These are phyloP conservation scores for Phaonia tiefii DNA, from an alignment of 2,888 invertebrate genomes.

Conservation along the genomic window DNA sequence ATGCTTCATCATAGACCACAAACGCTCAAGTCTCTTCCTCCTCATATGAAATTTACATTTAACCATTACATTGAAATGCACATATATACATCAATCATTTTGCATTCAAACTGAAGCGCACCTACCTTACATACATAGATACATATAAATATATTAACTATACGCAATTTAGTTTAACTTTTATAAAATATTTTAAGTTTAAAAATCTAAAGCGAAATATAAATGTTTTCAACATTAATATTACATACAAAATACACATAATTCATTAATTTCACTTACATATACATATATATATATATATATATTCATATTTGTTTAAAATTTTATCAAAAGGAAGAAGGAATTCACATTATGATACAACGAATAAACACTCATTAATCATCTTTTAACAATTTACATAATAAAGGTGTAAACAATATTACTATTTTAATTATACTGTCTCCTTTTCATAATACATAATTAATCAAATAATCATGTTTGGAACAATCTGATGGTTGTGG, in stretches of 20 bases:
- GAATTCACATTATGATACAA: constrained; percentile 27
- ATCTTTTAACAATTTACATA: constrained; percentile 34
- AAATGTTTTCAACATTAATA: constrained; percentile 45
- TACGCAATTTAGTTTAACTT: constrained; percentile 51
- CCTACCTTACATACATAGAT: constrained; percentile 15
- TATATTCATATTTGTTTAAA: constrained; percentile 36
- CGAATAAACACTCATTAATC: constrained; percentile 22
- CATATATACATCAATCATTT: constrained; percentile 10
- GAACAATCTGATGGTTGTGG: constrained; percentile 27
- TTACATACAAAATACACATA: constrained; percentile 44
- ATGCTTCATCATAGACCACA: constrained; percentile 23
- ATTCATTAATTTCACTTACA: constrained; percentile 48
- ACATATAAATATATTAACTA: constrained; percentile 14
- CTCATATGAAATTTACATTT: constrained; percentile 18
- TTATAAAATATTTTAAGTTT: constrained; percentile 42
- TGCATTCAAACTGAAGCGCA: not conserved
- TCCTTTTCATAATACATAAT: constrained; percentile 29
- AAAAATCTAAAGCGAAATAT: constrained; percentile 31
- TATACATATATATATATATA: too few relatives aligned
- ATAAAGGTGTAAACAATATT: constrained; percentile 54
- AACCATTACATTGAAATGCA: constrained; percentile 26
- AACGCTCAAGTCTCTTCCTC: not conserved
- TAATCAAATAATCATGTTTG: constrained; percentile 38
- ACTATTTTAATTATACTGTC: not conserved
- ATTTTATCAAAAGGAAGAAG: not conserved